These are phyloP conservation scores for Macroramphosus scolopax DNA, from an alignment of 2,797 vertebrate species.

Conservation along the genomic window DNA sequence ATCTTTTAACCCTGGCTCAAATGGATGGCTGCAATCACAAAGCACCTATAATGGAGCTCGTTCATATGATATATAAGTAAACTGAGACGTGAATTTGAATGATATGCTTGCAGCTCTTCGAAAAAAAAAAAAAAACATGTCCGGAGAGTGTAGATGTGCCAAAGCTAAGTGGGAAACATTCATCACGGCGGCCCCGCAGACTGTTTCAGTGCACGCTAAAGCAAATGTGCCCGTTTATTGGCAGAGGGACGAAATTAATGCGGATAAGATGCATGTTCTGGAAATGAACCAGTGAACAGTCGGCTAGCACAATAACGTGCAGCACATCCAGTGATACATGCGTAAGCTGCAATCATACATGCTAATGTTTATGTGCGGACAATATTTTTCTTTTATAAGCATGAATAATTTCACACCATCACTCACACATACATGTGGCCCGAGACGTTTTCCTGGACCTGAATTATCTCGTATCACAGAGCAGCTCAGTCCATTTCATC, in stretches of 20 bases:
- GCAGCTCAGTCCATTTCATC: no score
- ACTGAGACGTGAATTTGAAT: constrained; percentile 60
- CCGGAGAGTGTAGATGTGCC: constrained; percentile 36
- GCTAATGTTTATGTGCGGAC: no score
- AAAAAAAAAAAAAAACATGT: constrained; percentile 51
- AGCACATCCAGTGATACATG: no score
- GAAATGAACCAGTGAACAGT: no score
- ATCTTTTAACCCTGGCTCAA: constrained; percentile 57
- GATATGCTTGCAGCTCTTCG: constrained; percentile 42
- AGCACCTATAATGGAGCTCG: constrained; percentile 42
- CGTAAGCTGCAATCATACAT: no score
- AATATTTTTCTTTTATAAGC: no score
- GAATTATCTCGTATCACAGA: no score
- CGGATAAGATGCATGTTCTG: constrained; percentile 28
- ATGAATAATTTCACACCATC: no score
- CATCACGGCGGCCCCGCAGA: constrained; percentile 59
- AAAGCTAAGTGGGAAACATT: constrained; percentile 62
- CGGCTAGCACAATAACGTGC: no score
- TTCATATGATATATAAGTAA: constrained; percentile 57
- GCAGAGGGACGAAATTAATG: constrained; percentile 57
- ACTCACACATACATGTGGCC: no score
- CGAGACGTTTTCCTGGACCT: no score
- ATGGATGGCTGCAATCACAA: constrained; percentile 38
- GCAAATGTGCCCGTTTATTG: constrained; percentile 65
- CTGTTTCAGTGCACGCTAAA: constrained; percentile 45